A percentile compares a stretch with the other conserved stretches of the same genome.
Evolutionary conservation across 1,140 invertebrate species (phyloP).

Genomic region (Drosophila kikkawai): DNA sequence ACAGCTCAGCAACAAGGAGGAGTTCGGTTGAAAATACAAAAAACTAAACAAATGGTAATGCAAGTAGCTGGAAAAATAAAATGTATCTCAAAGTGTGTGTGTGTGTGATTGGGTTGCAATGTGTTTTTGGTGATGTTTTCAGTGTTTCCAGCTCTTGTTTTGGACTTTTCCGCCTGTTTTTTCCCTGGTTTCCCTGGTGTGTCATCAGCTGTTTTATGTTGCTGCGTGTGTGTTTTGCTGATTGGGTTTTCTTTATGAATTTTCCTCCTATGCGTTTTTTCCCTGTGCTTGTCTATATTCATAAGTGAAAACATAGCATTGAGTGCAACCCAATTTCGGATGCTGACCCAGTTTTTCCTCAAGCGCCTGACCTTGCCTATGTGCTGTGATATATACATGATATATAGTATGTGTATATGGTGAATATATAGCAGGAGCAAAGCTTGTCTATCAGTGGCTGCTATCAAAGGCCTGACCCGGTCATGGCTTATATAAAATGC

Average conservation of each 20-base stretch:
- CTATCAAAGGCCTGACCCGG: constrained; percentile 49
- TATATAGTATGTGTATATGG: constrained; percentile 9
- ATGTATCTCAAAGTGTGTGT: constrained; percentile 18
- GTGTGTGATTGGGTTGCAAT: constrained; percentile 2
- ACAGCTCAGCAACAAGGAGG: constrained; percentile 14
- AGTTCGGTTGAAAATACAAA: constrained; percentile 58
- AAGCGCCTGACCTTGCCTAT: constrained; percentile 62
- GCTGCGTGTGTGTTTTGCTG: constrained; percentile 30
- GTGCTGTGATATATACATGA: constrained; percentile 5
- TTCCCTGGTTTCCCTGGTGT: constrained; percentile 40
- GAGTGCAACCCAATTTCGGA: constrained; percentile 60
- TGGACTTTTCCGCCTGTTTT: constrained; percentile 33
- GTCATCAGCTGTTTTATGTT: constrained; percentile 65
- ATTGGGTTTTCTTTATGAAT: constrained; percentile 4
- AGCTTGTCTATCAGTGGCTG: constrained; percentile 30
- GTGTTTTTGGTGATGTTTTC: constrained; percentile 4
- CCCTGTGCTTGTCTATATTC: constrained; percentile 37
- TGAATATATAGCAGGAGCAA: constrained; percentile 12
- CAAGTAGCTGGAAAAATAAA: constrained; percentile 15
- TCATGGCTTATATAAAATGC: constrained; percentile 74
- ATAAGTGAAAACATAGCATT: constrained; percentile 30
- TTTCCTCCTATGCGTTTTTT: background rate
- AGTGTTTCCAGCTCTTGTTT: constrained; percentile 28
- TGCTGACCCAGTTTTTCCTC: constrained; percentile 67
- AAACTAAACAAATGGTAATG: constrained; percentile 78